phyloP scores from a whole-genome alignment of 1,140 invertebrate species.

The Pristionchus pacificus region DNA sequence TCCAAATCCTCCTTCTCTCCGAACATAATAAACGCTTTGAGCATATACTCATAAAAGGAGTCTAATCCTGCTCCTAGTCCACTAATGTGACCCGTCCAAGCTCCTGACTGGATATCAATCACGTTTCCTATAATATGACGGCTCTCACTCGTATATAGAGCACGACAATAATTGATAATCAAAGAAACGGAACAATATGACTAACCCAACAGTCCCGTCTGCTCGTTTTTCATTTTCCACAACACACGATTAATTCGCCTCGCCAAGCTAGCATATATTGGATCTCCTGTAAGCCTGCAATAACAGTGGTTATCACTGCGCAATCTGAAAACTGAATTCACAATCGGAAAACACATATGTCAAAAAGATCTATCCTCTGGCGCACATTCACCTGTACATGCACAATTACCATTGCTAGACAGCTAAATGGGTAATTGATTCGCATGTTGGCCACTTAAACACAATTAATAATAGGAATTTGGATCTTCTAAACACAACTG shows the following conservation, averaged over 20 bases:
- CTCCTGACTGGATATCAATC: constrained; percentile 67
- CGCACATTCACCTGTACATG: too few relatives aligned
- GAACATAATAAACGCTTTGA: constrained; percentile 69
- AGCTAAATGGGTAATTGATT: too few relatives aligned
- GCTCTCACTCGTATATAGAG: too few relatives aligned
- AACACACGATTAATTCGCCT: constrained; percentile 63
- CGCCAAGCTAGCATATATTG: constrained; percentile 67
- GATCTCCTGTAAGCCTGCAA: constrained; percentile 66
- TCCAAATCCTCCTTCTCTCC: constrained; percentile 64
- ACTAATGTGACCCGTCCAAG: constrained; percentile 66
- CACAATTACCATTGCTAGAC: too few relatives aligned
- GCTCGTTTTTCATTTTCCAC: constrained; percentile 65
- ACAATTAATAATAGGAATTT: too few relatives aligned
- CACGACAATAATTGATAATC: too few relatives aligned
- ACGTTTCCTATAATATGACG: too few relatives aligned
- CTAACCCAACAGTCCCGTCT: constrained; percentile 67
- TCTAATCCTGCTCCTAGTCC: constrained; percentile 71
- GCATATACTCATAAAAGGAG: constrained; percentile 70
- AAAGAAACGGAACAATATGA: constrained; percentile 38
- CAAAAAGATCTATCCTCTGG: too few relatives aligned
- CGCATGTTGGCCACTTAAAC: too few relatives aligned
- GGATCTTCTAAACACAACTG: too few relatives aligned
- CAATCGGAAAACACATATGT: constrained; percentile 10
- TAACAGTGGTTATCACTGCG: background rate
- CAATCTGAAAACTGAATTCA: constrained; percentile 1